Conservation (phyloP, 2,113 vertebrate species). For the Microcebus murinus region DNA sequence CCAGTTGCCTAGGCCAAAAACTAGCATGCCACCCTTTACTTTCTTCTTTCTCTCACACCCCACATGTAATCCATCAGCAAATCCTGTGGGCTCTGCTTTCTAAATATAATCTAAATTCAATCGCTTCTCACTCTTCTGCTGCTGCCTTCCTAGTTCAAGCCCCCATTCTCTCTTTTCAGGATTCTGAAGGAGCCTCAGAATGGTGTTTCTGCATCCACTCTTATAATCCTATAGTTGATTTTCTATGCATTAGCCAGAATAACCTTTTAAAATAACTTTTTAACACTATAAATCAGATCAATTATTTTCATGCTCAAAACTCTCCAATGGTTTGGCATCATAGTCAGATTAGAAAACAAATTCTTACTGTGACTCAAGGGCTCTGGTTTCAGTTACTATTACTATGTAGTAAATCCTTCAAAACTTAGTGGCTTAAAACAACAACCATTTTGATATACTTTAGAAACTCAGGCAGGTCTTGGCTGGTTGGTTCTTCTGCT, state of each 20-base stretch:
- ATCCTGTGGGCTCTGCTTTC: neutral
- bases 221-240: neutral
- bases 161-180: neutral
- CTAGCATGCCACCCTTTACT: neutral
- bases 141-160: neutral
- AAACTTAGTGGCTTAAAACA: neutral
- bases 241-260: neutral
- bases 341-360: neutral
- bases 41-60: neutral
- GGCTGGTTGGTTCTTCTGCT: neutral
- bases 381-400: neutral
- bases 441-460: neutral
- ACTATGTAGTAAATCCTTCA: neutral
- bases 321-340: neutral
- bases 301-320: constrained; percentile 34
- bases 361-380: neutral
- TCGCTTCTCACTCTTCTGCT: neutral
- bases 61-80: neutral
- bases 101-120: neutral
- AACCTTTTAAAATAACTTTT: neutral
- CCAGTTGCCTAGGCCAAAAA: neutral
- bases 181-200: neutral
- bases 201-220: neutral
- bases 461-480: neutral
- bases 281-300: constrained; percentile 4